These are phyloP conservation scores for Gallinago solitaria DNA, from an alignment of 2,797 vertebrate species.

Conservation along the genomic window DNA sequence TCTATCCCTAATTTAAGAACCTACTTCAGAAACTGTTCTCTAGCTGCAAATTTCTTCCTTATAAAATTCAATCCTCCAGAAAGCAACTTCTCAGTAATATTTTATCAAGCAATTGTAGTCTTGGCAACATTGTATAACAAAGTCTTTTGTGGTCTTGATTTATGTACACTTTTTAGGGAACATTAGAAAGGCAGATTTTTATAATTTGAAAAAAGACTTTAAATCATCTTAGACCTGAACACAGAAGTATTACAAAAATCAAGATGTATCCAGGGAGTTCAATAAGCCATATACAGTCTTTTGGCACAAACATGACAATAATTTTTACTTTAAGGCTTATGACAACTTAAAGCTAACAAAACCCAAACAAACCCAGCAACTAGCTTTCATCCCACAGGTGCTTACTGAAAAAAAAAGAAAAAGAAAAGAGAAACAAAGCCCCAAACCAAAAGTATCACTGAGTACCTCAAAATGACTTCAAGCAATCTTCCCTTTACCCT, in stretches of 20 bases:
- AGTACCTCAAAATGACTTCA: background rate
- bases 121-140: background rate
- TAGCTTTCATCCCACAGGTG: background rate
- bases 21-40: background rate
- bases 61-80: background rate
- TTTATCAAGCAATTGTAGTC: background rate
- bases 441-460: background rate
- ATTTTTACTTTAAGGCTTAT: background rate
- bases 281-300: background rate
- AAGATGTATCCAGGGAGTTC: background rate
- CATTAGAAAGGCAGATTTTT: background rate
- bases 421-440: accelerated
- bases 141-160: background rate
- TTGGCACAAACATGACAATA: background rate
- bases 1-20: background rate
- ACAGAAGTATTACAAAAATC: background rate
- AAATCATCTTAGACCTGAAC: background rate
- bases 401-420: background rate
- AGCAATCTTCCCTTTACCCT: background rate
- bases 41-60: background rate
- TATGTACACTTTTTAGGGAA: background rate
- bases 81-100: background rate
- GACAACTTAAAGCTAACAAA: background rate
- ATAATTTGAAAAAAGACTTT: background rate
- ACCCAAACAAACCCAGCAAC: background rate